Conservation (phyloP, 2,113 vertebrate genomes). For the Centrocercus urophasianus region DNA sequence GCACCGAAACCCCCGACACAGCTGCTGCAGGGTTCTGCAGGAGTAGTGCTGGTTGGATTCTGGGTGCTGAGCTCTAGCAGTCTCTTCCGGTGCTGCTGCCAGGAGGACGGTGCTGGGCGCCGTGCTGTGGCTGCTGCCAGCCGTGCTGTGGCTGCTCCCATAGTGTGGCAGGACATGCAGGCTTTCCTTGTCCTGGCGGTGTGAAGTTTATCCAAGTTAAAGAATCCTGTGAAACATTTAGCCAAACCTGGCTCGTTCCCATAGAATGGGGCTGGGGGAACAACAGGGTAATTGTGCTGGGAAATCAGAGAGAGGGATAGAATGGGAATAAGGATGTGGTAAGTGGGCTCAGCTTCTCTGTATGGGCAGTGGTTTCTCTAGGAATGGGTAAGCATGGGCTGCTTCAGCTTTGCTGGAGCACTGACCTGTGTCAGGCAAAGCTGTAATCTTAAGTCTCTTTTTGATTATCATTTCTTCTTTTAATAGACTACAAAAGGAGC, state of each 20-base stretch:
- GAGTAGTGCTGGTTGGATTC: neutral
- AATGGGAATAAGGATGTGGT: neutral
- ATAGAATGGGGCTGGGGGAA: neutral
- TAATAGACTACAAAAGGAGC: constrained; percentile 95
- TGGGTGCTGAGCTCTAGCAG: neutral
- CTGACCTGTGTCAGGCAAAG: neutral
- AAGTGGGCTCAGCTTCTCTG: neutral
- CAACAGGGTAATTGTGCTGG: neutral
- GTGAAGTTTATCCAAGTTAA: neutral
- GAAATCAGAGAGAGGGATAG: neutral
- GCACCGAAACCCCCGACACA: neutral
- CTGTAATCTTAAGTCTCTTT: neutral
- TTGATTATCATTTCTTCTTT: neutral
- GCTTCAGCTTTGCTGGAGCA: neutral
- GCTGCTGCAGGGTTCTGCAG: neutral
- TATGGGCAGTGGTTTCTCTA: neutral
- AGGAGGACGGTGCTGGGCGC: neutral
- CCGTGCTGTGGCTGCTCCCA: neutral
- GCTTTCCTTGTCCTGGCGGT: neutral
- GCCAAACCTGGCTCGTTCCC: neutral
- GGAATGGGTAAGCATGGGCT: neutral
- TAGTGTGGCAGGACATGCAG: fast-evolving
- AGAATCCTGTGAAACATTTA: neutral
- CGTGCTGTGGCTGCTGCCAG: neutral
- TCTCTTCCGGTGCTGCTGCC: neutral